phyloP scores from a whole-genome alignment of 2,888 invertebrate species.

The Cataglyphis rosenhaueri region DNA sequence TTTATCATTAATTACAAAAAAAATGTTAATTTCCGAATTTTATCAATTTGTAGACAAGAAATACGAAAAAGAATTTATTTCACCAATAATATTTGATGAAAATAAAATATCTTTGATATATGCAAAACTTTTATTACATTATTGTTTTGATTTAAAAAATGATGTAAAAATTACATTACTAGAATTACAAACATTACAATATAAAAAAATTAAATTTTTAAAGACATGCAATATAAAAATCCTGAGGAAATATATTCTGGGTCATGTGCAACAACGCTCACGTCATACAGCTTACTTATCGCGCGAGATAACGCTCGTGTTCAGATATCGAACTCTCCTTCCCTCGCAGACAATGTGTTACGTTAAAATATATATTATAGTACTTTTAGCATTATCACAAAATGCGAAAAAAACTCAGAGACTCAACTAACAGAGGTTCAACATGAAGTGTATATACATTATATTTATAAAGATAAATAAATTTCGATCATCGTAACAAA shows the following conservation, averaged over 20 bases:
- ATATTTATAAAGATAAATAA: not conserved
- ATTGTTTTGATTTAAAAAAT: not conserved
- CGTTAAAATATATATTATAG: not conserved
- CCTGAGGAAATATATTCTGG: not conserved
- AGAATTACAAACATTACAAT: not conserved
- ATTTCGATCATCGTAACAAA: not conserved
- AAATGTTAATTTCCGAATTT: slow-evolving; percentile 13
- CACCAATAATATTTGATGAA: not conserved
- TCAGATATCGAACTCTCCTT: slow-evolving; percentile 38
- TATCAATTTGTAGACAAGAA: not conserved
- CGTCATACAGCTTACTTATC: slow-evolving; percentile 38
- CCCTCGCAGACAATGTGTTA: slow-evolving; percentile 19
- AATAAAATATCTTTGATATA: not conserved
- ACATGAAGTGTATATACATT: not conserved
- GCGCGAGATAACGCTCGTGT: slow-evolving; percentile 34
- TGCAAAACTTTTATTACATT: not conserved
- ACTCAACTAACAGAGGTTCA: not conserved
- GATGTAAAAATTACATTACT: not conserved
- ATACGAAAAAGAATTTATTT: not conserved
- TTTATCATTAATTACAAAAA: not conserved
- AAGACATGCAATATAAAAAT: not conserved
- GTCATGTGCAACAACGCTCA: not conserved
- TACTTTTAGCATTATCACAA: not conserved
- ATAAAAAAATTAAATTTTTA: not conserved
- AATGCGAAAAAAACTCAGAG: not conserved